Evolutionary conservation across 2,797 vertebrate genomes (phyloP).

Genomic region (Rhabdophis nuchalis): DNA sequence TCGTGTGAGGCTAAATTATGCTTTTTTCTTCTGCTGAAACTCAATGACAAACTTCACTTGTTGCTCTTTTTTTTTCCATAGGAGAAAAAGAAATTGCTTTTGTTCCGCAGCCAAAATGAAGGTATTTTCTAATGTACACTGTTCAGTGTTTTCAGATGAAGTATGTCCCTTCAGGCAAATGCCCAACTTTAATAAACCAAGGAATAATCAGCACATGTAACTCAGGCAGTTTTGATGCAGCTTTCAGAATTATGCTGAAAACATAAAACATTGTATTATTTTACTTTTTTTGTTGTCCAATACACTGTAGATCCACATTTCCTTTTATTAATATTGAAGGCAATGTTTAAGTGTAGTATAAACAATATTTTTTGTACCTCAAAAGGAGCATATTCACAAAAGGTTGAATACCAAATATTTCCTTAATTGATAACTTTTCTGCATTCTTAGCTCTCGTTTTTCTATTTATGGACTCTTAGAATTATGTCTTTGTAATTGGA

Average conservation of each 20-base stretch:
- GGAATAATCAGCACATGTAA: conserved; percentile 26
- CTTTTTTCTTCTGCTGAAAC: background rate
- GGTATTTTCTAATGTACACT: background rate
- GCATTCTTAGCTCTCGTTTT: background rate
- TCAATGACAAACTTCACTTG: background rate
- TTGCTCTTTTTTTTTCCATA: background rate
- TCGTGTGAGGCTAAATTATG: background rate
- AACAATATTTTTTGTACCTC: conserved; percentile 36
- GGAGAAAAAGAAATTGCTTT: background rate
- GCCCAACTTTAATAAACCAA: conserved; percentile 33
- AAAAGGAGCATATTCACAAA: conserved; percentile 29
- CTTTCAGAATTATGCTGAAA: conserved; percentile 24
- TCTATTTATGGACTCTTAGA: background rate
- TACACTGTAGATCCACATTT: conserved; percentile 2
- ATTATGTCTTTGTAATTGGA: background rate
- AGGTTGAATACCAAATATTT: background rate
- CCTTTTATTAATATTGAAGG: conserved; percentile 29
- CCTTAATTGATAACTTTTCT: background rate
- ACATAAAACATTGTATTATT: conserved; percentile 22
- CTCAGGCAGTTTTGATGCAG: conserved; percentile 22
- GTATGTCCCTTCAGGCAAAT: conserved; percentile 23
- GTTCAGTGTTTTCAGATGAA: conserved; percentile 8
- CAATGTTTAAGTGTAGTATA: conserved; percentile 23
- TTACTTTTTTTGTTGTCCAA: conserved; percentile 17
- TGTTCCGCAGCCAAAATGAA: background rate